Conservation (phyloP, 2,888 invertebrate species). For the Leptopilina drosophilae region DNA sequence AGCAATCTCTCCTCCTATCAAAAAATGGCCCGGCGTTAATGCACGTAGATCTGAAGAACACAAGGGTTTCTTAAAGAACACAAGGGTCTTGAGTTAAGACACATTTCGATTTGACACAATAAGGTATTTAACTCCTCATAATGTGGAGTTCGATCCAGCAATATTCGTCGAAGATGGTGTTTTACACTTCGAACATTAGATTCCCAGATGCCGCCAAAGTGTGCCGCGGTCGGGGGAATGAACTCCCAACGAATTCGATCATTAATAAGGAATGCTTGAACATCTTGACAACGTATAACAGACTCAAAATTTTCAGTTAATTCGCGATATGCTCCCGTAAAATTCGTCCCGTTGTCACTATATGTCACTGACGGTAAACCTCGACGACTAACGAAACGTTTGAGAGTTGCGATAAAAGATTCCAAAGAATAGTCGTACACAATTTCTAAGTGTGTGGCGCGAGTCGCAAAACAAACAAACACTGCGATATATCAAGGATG, state of each 20-base stretch:
- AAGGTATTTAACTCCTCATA: slow-evolving; percentile 39
- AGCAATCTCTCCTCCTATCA: slow-evolving; percentile 54
- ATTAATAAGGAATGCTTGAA: slow-evolving; percentile 41
- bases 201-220: slow-evolving; percentile 71
- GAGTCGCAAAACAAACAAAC: slow-evolving; percentile 60
- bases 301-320: slow-evolving; percentile 38
- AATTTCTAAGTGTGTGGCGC: slow-evolving; percentile 61
- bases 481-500: slow-evolving; percentile 58
- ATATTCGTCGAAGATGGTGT: slow-evolving; percentile 58
- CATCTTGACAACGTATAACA: background rate
- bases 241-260: slow-evolving; percentile 67
- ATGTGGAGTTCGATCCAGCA: slow-evolving; percentile 19
- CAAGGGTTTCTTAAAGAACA: background rate
- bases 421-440: slow-evolving; percentile 57
- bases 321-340: slow-evolving; percentile 61
- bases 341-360: slow-evolving; percentile 67
- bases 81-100: slow-evolving; percentile 39
- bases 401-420: slow-evolving; percentile 58
- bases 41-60: slow-evolving; percentile 8
- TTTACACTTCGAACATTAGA: slow-evolving; percentile 67
- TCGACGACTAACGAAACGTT: slow-evolving; percentile 61
- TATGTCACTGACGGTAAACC: slow-evolving; percentile 59
- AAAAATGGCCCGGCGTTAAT: slow-evolving; percentile 57
- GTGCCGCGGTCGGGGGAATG: slow-evolving; percentile 66
- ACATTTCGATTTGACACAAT: slow-evolving; percentile 31